Evolutionary conservation across 2,113 vertebrate species (phyloP).

Genomic region (Hippoglossus stenolepis): DNA sequence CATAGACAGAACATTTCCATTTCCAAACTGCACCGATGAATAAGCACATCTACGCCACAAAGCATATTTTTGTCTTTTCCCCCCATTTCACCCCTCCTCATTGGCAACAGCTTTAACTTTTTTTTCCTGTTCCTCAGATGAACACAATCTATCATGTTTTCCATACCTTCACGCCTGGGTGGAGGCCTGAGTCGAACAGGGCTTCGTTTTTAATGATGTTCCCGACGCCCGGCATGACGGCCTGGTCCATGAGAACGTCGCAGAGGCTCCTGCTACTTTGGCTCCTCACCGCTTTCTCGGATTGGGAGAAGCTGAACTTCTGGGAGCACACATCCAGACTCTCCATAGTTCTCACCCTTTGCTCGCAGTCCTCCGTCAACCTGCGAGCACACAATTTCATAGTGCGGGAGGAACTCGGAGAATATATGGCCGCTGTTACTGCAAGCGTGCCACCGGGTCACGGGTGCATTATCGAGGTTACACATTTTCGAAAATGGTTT

Average conservation of each 20-base stretch:
- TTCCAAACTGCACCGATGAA: not conserved
- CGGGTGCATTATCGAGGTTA: constrained; percentile 27
- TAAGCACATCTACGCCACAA: constrained; percentile 11
- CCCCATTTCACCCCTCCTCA: constrained; percentile 39
- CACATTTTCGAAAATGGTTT: constrained; percentile 28
- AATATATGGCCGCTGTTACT: constrained; percentile 28
- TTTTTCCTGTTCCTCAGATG: constrained; percentile 55
- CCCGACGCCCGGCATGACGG: constrained; percentile 92
- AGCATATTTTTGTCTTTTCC: constrained; percentile 43
- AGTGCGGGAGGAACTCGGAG: constrained; percentile 8
- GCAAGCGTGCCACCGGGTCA: constrained; percentile 46
- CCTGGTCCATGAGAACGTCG: constrained; percentile 93
- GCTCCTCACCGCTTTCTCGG: constrained; percentile 84
- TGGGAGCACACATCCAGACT: constrained; percentile 91
- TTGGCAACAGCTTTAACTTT: constrained; percentile 40
- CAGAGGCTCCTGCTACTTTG: constrained; percentile 88
- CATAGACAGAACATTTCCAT: constrained; percentile 9
- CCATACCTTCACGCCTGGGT: constrained; percentile 89
- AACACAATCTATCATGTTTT: constrained; percentile 68
- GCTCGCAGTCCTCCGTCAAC: constrained; percentile 84
- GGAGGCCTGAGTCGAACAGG: constrained; percentile 90
- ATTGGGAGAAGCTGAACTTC: constrained; percentile 87
- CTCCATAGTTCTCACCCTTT: constrained; percentile 85
- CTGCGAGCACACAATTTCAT: constrained; percentile 71
- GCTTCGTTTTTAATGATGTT: constrained; percentile 99